Base-by-base conservation (phyloP, 1,140 invertebrate genomes). In the Pseudomyrmex pallidus region DNA sequence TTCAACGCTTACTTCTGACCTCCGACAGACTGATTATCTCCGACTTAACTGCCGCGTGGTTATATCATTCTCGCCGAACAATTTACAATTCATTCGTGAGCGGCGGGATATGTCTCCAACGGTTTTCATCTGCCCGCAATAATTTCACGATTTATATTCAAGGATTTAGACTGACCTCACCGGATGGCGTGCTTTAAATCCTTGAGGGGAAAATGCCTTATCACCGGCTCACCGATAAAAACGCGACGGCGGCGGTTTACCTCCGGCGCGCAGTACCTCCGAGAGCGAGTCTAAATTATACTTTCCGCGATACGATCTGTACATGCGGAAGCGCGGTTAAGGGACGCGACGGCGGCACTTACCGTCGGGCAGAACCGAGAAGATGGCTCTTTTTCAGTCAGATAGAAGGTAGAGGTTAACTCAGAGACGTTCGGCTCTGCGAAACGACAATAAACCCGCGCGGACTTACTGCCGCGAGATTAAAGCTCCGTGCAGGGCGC, bases 371-470 rank as follows among this genome's bases (percentile, higher is more conserved):
- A 48, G 52, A 61, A 54, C 63, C 4, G 73, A 59, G 46, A 25
- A 12, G 61, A 63, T n/a, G 25, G 7, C 70, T 80, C 44, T 85
- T 82, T 83, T 85, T 76, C 83, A 64, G 13, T n/a, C 48, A 13
- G 64, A 82, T 62, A 67, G 66, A 66, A 61, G 44, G 68, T 67
- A 22, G 61, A 35, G 35, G 70, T 87, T 85, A 82, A 82, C 57
- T 85, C 67, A 61, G 68, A 61, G 68, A 86, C 77, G 70, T 87
- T 82, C 35, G 46, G 54, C 68, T 9, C 63, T 5, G 35, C 59
- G 50, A 25, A 48, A 83, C 44, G 68, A 84, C 66, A 76, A 88
- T 87, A 85, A 88, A 87, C 57, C 20, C 61, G 67, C 78, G 48
- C 35, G 35, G 35, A 82, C 52, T 78, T 54, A 78, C 67, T 61